Conservation (phyloP, 2,888 invertebrate genomes). For the Oscheius sp. region DNA sequence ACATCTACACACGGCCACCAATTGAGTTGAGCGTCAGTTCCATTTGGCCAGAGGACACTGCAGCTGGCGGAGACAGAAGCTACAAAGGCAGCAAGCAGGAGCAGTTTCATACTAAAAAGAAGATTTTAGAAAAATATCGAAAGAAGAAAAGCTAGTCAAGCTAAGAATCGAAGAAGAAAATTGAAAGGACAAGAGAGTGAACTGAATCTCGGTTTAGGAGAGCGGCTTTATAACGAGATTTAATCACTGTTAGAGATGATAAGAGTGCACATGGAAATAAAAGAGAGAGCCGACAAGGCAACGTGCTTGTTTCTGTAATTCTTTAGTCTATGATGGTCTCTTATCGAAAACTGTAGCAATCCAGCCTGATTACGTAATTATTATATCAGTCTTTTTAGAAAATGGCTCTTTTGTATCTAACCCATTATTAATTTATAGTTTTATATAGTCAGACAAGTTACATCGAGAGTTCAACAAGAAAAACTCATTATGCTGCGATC, state of each 20-base stretch:
- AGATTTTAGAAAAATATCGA: not conserved
- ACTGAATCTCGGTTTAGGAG: not conserved
- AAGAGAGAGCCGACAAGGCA: no score
- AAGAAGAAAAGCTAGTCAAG: not conserved
- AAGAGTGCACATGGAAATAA: not conserved
- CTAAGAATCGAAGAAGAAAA: not conserved
- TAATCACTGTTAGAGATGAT: not conserved
- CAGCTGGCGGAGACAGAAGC: conserved; percentile 4
- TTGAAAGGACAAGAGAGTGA: not conserved
- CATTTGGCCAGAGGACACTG: conserved; percentile 45
- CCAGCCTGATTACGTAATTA: no score
- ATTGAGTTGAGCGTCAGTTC: conserved; percentile 50
- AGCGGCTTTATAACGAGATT: not conserved
- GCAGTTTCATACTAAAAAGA: not conserved
- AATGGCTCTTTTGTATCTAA: no score
- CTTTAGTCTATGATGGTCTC: no score
- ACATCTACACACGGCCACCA: conserved; percentile 51
- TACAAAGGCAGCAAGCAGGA: not conserved
- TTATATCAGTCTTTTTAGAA: no score
- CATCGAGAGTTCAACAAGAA: no score
- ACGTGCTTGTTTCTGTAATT: no score
- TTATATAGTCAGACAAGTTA: no score
- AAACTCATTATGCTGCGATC: no score
- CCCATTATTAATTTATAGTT: no score
- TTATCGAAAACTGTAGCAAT: no score